These are phyloP conservation scores for Amblyopsis hoosieri DNA, from an alignment of 2,797 vertebrate genomes.

Conservation along the genomic window DNA sequence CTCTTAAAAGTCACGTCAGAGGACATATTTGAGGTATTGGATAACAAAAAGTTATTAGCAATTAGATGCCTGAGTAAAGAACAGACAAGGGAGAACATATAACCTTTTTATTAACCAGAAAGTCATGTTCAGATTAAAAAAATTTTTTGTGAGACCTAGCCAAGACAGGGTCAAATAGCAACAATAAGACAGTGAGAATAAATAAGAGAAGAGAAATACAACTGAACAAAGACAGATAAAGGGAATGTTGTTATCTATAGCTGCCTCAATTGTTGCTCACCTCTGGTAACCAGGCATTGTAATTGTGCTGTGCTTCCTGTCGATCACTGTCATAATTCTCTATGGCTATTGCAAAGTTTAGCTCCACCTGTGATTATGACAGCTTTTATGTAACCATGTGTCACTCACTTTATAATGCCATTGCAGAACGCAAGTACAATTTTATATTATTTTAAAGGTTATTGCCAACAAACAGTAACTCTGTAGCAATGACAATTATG, in stretches of 20 bases:
- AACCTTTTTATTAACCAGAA: too few species aligned
- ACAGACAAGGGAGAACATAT: conserved; percentile 17
- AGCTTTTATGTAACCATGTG: conserved; percentile 42
- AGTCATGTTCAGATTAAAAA: too few species aligned
- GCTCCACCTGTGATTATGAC: conserved; percentile 63
- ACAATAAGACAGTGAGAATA: too few species aligned
- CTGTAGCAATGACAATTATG: too few species aligned
- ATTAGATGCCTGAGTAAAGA: conserved; percentile 25
- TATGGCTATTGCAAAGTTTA: conserved; percentile 56
- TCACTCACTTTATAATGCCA: conserved; percentile 62
- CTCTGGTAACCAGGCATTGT: conserved; percentile 67
- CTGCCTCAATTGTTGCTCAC: conserved; percentile 51
- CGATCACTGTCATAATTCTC: conserved; percentile 76
- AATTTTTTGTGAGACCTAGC: too few species aligned
- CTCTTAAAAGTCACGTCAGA: too few species aligned
- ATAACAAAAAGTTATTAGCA: conserved; percentile 5
- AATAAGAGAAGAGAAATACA: too few species aligned
- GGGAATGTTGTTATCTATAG: conserved; percentile 32
- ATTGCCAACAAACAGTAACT: too few species aligned
- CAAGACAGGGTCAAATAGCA: too few species aligned
- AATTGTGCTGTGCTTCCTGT: conserved; percentile 89
- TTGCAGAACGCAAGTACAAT: conserved; percentile 60
- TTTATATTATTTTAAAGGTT: conserved; percentile 3
- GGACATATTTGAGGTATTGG: too few species aligned
- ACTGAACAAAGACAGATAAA: not conserved